Evolutionary conservation across 2,113 vertebrate genomes (phyloP), one percentile per base, ranked within the genome.

Genomic region (Chascanopsetta lugubris): DNA sequence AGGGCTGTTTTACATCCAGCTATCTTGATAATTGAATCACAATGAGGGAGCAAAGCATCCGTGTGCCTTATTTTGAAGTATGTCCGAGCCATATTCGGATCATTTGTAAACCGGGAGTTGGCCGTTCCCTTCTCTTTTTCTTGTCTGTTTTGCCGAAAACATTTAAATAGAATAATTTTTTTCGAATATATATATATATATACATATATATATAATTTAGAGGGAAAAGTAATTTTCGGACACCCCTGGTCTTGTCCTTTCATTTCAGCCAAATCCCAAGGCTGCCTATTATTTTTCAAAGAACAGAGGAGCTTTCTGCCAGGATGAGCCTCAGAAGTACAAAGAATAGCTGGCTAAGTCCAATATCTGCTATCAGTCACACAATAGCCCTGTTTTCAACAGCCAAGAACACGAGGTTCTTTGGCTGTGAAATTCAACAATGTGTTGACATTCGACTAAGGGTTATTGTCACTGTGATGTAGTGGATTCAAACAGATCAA

Each of bases 251-350:
- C 82, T 79, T 59, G 77, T 75, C 43, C 75, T 87, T 83, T 83
- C 68, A 79, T 75, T 82, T 79, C 70, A 64, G 26, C 34, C 18
- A 58, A 38, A 66, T 88, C 82, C 82, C 79, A 82, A 84, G 85
- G 84, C 80, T 87, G 73, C 66, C 69, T 79, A 84, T 86, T 88
- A 80, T 77, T 87, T 85, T 79, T 85, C 73, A 81, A 71, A 85
- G 77, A 79, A 73, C 55, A 32, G 45, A 2, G 51, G 8, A 51
- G 71, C 64, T 64, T 71, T 73, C 50, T 24, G 57, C 46, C 63
- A 69, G 63, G 61, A 75, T 61, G 76, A 85, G 69, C 48, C 36
- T 60, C 47, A 70, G 49, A 69, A 51, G 69, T 32, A 43, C 24
- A 71, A 57, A 84, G 67, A 65, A 64, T 24, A 30, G 51, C 43